These are phyloP conservation scores for Corvus hawaiiensis DNA, from an alignment of 2,113 vertebrate species.

Conservation along the genomic window DNA sequence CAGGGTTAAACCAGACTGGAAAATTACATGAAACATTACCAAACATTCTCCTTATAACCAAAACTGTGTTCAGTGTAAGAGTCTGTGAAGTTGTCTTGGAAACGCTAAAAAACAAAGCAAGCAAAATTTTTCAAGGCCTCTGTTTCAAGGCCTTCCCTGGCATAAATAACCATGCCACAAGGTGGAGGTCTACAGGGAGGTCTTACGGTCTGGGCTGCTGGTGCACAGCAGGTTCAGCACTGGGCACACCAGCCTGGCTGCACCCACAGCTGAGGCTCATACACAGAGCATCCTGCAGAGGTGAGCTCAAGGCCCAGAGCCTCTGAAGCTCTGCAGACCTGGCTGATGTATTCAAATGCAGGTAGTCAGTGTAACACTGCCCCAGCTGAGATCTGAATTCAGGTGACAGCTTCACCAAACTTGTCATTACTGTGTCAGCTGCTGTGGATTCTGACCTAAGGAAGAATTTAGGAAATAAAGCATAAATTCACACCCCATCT, in stretches of 20 bases:
- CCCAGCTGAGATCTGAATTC: not conserved
- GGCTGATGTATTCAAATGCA: not conserved
- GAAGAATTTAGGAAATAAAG: not conserved
- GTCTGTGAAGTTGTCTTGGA: not conserved
- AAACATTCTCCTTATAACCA: not conserved
- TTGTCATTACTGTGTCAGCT: not conserved
- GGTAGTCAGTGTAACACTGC: not conserved
- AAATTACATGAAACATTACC: not conserved
- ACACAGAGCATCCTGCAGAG: not conserved
- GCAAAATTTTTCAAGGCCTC: not conserved
- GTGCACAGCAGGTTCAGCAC: not conserved
- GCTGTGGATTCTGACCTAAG: not conserved
- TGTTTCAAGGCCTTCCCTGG: not conserved
- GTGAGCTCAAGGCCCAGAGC: not conserved
- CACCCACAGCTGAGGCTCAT: not conserved
- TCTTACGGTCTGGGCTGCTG: not conserved
- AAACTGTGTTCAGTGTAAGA: not conserved
- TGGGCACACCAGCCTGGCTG: not conserved
- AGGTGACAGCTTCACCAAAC: not conserved
- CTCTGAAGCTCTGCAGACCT: not conserved
- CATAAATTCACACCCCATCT: not conserved
- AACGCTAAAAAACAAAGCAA: not conserved
- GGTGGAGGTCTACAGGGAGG: not conserved
- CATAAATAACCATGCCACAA: not conserved
- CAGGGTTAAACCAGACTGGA: not conserved